Conservation (phyloP, 2,797 vertebrate genomes). For the Centroberyx gerrardi region DNA sequence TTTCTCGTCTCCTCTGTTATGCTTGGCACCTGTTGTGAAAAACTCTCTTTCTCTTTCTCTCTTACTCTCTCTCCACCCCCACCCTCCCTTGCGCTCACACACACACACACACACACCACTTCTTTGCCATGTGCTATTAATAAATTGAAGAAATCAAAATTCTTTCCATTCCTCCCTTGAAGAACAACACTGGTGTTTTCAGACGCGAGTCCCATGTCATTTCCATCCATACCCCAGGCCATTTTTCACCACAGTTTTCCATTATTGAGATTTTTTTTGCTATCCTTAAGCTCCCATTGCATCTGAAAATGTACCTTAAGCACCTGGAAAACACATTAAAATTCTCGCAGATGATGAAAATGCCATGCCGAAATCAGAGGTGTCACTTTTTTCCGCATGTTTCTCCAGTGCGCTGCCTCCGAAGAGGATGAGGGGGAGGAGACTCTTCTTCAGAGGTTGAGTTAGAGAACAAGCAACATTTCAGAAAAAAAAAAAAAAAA, state of each 20-base stretch:
- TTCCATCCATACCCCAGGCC: neutral
- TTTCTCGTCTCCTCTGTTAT: constrained; percentile 79
- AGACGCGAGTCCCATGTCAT: constrained; percentile 11
- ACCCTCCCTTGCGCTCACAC: constrained; percentile 18
- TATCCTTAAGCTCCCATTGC: neutral
- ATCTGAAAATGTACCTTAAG: neutral
- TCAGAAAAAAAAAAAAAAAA: constrained; percentile 39
- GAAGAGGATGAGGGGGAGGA: neutral
- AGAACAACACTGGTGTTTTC: constrained; percentile 24
- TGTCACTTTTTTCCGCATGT: neutral
- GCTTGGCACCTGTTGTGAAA: constrained; percentile 80
- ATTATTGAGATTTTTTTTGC: neutral
- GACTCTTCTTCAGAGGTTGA: neutral
- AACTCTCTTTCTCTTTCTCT: constrained; percentile 8
- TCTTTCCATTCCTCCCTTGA: constrained; percentile 61
- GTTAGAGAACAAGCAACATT: neutral
- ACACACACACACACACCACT: constrained; percentile 32
- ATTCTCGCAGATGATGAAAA: neutral
- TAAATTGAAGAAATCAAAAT: constrained; percentile 68
- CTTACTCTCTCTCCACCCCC: constrained; percentile 33
- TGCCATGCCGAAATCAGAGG: constrained; percentile 5
- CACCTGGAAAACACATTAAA: neutral
- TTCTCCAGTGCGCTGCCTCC: neutral
- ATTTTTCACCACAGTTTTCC: constrained; percentile 15
- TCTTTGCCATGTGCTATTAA: constrained; percentile 72